phyloP scores from a whole-genome alignment of 2,113 vertebrate species.

The Pantherophis guttatus region DNA sequence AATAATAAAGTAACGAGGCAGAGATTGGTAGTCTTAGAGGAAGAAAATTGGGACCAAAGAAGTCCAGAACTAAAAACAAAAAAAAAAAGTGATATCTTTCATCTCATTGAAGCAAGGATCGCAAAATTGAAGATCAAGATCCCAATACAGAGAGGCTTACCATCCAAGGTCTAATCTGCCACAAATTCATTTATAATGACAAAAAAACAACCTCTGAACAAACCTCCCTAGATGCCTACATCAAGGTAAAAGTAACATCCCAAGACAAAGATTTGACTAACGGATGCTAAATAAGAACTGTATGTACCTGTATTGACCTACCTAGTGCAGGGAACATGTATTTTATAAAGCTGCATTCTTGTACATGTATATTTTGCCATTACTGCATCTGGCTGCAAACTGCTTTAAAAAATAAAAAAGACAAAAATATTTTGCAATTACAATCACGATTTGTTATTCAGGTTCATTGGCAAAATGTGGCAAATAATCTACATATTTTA shows the following conservation, averaged over 20 bases:
- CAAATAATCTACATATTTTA: conserved; percentile 13
- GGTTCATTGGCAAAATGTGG: conserved; percentile 36
- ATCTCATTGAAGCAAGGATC: too few relatives aligned
- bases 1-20: background rate
- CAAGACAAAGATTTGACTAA: background rate
- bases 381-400: background rate
- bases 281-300: background rate
- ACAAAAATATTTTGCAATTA: background rate
- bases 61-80: background rate
- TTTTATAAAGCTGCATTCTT: background rate
- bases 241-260: background rate
- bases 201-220: background rate
- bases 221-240: background rate
- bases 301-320: background rate
- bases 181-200: background rate
- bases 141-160: background rate
- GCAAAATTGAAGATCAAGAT: background rate
- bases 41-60: background rate
- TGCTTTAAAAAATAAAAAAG: conserved; percentile 19
- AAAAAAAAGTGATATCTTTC: too few relatives aligned
- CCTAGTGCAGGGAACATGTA: background rate
- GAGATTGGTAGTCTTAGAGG: background rate
- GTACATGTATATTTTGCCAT: background rate
- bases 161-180: background rate
- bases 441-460: background rate